Conservation (phyloP, 2,113 vertebrate species). For the Podilymbus podiceps region DNA sequence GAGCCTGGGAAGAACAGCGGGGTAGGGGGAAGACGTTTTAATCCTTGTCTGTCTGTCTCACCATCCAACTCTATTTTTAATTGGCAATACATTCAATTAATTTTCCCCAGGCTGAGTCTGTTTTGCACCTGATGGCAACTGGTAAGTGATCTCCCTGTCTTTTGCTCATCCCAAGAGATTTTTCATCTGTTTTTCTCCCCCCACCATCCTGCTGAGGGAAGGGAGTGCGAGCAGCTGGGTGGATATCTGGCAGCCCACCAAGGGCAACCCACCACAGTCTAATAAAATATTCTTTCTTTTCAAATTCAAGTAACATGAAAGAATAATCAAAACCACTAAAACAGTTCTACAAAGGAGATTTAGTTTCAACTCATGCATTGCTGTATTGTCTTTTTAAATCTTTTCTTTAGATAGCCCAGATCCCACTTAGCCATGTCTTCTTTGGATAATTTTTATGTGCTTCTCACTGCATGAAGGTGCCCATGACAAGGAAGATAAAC, state of each 20-base stretch:
- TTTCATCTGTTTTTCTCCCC: not conserved
- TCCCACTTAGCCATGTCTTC: not conserved
- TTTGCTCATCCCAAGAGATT: not conserved
- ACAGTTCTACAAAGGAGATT: not conserved
- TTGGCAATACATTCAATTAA: not conserved
- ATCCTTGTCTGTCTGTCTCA: not conserved
- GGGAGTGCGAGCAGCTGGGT: not conserved
- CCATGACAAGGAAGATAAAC: not conserved
- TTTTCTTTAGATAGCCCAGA: not conserved
- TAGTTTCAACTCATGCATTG: not conserved
- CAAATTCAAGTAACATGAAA: not conserved
- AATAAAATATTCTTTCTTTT: not conserved
- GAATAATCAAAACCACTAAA: not conserved
- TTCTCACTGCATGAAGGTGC: not conserved
- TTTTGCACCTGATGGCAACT: not conserved
- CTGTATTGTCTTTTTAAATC: not conserved
- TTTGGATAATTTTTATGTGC: not conserved
- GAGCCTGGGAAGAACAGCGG: not conserved
- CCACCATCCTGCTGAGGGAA: not conserved
- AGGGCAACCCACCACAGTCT: not conserved
- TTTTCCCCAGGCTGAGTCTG: not conserved
- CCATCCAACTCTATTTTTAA: not conserved
- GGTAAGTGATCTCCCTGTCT: not conserved
- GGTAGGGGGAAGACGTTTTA: not conserved
- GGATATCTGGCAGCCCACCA: not conserved